Conservation (phyloP, 1,140 invertebrate genomes). For the Drosophila sturtevanti region DNA sequence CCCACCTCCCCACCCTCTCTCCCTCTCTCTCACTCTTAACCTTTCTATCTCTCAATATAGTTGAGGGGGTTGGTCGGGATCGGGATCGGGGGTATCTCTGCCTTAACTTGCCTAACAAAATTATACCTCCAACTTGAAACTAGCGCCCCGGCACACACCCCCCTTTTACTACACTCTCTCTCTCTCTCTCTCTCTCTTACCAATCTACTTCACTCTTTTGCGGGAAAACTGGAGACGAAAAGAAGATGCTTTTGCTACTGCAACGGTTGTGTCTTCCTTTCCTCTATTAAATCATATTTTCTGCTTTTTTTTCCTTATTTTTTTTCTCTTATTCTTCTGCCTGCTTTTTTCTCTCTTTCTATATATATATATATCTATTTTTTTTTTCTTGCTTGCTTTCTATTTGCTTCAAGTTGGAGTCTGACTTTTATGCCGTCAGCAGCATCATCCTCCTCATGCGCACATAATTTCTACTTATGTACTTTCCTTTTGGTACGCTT, state of each 20-base stretch:
- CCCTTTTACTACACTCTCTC: no score
- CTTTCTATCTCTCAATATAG: not conserved
- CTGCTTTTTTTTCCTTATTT: no score
- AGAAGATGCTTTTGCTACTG: not conserved
- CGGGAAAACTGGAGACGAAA: not conserved
- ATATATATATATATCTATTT: slow-evolving; percentile 47
- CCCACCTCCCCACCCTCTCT: no score
- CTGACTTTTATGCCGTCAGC: slow-evolving; percentile 62
- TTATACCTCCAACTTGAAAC: slow-evolving; percentile 38
- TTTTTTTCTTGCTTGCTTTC: slow-evolving; percentile 34
- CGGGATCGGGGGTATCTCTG: not conserved
- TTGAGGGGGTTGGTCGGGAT: no score
- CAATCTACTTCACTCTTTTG: not conserved
- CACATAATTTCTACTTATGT: slow-evolving; percentile 68
- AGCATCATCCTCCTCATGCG: slow-evolving; percentile 54
- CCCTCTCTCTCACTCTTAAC: not conserved
- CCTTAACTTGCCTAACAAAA: slow-evolving; percentile 50
- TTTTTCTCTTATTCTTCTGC: no score
- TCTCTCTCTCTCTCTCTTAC: no score
- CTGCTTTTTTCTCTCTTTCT: slow-evolving; percentile 30
- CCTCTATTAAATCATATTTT: slow-evolving; percentile 66
- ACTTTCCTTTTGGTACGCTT: slow-evolving; percentile 28
- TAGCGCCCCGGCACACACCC: no score
- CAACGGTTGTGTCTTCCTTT: slow-evolving; percentile 31
- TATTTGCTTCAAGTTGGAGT: slow-evolving; percentile 19